A percentile compares a stretch with the other conserved stretches of the same genome.
Evolutionary conservation across 2,888 invertebrate genomes (phyloP).

Genomic region (Gymnocheta viridis): DNA sequence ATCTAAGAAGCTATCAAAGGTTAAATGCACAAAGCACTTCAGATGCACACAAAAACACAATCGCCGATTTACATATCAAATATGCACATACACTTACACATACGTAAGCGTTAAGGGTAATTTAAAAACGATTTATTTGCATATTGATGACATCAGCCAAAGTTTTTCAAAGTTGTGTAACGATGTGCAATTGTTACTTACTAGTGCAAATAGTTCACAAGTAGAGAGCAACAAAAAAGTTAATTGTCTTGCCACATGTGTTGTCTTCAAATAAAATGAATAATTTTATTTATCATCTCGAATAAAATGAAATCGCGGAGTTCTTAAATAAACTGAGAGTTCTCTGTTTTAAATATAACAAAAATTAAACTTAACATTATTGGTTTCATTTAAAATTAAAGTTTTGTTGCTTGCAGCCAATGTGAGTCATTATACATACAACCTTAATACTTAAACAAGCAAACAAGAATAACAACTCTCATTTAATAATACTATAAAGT

Average conservation of each 20-base stretch:
- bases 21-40: constrained; percentile 59
- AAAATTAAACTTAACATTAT: too few relatives aligned
- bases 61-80: not conserved
- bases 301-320: not conserved
- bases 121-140: constrained; percentile 66
- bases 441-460: not conserved
- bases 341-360: not conserved
- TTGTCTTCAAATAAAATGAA: not conserved
- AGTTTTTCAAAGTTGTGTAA: constrained; percentile 36
- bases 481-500: constrained; percentile 49
- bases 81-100: not conserved
- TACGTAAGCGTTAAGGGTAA: constrained; percentile 16
- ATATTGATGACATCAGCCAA: constrained; percentile 62
- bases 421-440: constrained; percentile 1
- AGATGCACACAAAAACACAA: constrained; percentile 8
- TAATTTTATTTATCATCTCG: not conserved
- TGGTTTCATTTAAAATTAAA: too few relatives aligned
- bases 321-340: not conserved
- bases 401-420: not conserved
- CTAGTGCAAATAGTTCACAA: constrained; percentile 1
- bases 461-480: constrained; percentile 19
- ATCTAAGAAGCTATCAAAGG: constrained; percentile 63
- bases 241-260: constrained; percentile 26
- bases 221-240: not conserved
- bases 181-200: constrained; percentile 17